A percentile compares a stretch with the other conserved stretches of the same genome.
Evolutionary conservation across 2,113 vertebrate genomes (phyloP).

Genomic region (Melanerpes formicivorus): DNA sequence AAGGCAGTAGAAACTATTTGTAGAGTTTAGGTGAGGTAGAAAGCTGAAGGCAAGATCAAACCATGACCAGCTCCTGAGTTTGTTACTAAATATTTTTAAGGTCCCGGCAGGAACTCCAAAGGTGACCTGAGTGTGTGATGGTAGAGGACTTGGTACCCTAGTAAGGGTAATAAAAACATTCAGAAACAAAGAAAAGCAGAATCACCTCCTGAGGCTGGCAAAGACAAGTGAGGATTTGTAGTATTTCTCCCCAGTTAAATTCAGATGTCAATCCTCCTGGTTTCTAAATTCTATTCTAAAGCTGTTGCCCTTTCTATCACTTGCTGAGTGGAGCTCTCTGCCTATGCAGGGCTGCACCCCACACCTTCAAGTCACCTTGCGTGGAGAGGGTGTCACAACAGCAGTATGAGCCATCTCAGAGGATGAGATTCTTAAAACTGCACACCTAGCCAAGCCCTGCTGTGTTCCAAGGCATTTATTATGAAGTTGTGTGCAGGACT

Average conservation of each 20-base stretch:
- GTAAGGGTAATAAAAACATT: neutral
- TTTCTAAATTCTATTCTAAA: neutral
- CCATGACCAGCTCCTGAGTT: neutral
- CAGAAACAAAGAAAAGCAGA: neutral
- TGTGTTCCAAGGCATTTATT: neutral
- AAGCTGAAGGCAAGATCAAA: neutral
- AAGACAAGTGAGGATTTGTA: conserved; percentile 15
- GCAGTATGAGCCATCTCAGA: conserved; percentile 6
- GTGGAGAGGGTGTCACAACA: neutral
- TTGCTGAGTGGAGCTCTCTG: neutral
- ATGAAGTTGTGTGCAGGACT: neutral
- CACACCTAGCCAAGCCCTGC: conserved; percentile 25
- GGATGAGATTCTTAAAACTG: neutral
- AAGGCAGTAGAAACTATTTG: neutral
- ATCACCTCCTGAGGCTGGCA: neutral
- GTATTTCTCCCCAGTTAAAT: neutral
- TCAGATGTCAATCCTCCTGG: neutral
- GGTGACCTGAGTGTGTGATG: neutral
- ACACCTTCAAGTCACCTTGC: neutral
- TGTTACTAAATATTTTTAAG: neutral
- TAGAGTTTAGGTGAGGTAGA: neutral
- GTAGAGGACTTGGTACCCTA: neutral
- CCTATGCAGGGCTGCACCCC: neutral
- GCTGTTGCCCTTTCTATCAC: neutral
- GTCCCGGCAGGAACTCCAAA: neutral